phyloP scores from a whole-genome alignment of 2,113 vertebrate genomes.

The Lethenteron camtschaticum region DNA sequence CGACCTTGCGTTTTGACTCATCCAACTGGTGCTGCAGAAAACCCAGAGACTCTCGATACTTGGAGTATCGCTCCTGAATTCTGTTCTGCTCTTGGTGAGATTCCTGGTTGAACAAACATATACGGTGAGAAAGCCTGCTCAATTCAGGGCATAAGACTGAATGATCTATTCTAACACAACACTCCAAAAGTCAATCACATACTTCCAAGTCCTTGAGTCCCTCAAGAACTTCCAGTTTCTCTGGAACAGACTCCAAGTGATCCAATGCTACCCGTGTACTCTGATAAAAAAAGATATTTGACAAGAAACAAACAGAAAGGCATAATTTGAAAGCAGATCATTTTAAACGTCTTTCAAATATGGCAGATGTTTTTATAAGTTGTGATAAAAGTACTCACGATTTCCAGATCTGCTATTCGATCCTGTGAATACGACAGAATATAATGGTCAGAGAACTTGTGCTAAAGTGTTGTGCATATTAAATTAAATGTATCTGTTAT shows the following conservation, averaged over 20 bases:
- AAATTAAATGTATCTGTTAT: not conserved
- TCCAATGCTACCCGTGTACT: conserved; percentile 49
- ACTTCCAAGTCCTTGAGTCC: conserved; percentile 47
- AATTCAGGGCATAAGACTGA: not conserved
- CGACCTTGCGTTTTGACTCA: conserved; percentile 33
- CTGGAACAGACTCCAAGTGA: conserved; percentile 62
- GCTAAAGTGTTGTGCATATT: not conserved
- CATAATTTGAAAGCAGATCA: conserved; percentile 10
- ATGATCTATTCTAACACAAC: not conserved
- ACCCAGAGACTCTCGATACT: conserved; percentile 41
- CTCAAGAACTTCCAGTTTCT: conserved; percentile 48
- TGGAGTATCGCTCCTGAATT: conserved; percentile 33
- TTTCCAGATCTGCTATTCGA: conserved; percentile 11
- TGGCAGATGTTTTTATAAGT: conserved; percentile 9
- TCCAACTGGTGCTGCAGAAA: conserved; percentile 42
- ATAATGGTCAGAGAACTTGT: conserved; percentile 4
- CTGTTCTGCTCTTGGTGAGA: conserved; percentile 28
- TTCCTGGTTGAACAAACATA: conserved; percentile 27
- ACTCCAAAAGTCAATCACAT: conserved; percentile 13
- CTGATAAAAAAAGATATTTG: conserved; percentile 23
- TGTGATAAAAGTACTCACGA: conserved; percentile 7
- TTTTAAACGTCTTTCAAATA: conserved; percentile 9
- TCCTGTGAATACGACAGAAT: conserved; percentile 9
- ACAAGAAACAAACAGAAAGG: conserved; percentile 10
- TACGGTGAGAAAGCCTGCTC: conserved; percentile 7